These are phyloP conservation scores for Lasioglossum marginatum DNA, from an alignment of 2,888 invertebrate genomes.

Conservation along the genomic window DNA sequence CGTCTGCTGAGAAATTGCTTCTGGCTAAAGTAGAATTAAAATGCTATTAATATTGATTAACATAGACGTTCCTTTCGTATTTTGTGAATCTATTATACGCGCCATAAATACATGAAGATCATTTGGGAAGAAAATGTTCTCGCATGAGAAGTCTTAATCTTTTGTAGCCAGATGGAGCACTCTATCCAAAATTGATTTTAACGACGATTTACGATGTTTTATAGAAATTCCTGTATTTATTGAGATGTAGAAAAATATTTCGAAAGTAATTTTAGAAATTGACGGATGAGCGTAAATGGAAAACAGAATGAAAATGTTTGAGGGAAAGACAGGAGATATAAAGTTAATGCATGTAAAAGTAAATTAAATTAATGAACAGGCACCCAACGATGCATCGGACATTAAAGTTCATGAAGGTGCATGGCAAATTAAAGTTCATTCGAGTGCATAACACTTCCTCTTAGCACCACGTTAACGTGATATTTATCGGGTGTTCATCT, in stretches of 20 bases:
- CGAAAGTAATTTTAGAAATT: background rate
- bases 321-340: background rate
- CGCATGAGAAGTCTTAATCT: background rate
- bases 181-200: background rate
- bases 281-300: background rate
- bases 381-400: slow-evolving; percentile 49
- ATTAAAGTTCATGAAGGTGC: slow-evolving; percentile 59
- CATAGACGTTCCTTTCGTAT: background rate
- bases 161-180: background rate
- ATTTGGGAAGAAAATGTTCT: background rate
- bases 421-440: slow-evolving; percentile 58
- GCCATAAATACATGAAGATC: background rate
- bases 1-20: background rate
- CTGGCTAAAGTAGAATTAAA: background rate
- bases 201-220: background rate
- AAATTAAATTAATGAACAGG: slow-evolving; percentile 52
- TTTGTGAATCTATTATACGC: background rate
- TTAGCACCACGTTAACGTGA: slow-evolving; percentile 59
- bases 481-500: slow-evolving; percentile 80
- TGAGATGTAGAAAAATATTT: background rate
- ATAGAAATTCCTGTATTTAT: background rate
- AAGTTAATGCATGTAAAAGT: slow-evolving; percentile 30
- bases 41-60: background rate
- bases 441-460: slow-evolving; percentile 62
- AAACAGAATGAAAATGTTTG: background rate